Conservation (phyloP, 2,797 vertebrate species). For the Clamator glandarius region DNA sequence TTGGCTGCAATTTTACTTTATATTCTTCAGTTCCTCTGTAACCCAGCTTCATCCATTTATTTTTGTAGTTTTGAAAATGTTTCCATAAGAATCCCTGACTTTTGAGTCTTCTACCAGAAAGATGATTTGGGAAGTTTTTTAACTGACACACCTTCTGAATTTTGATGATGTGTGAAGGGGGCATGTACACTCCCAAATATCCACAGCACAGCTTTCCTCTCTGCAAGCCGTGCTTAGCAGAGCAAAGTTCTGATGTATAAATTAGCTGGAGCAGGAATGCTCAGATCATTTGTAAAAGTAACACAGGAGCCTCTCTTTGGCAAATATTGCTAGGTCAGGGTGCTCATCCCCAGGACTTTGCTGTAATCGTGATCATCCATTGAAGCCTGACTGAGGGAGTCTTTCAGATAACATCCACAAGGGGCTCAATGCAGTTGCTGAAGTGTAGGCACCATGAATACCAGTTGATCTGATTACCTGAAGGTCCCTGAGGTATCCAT, state of each 20-base stretch:
- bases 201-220: background rate
- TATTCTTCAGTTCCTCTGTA: background rate
- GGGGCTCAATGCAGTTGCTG: background rate
- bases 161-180: background rate
- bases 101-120: background rate
- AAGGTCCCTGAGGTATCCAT: background rate
- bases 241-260: fast-evolving
- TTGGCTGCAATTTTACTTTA: background rate
- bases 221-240: background rate
- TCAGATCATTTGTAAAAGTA: background rate
- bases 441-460: background rate
- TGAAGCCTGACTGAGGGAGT: background rate
- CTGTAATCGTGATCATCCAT: background rate
- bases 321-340: background rate
- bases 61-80: background rate
- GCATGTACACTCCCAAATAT: fast-evolving
- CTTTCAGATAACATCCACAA: background rate
- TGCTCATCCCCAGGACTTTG: background rate
- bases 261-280: background rate
- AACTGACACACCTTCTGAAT: background rate
- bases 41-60: background rate
- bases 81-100: background rate
- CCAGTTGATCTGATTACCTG: background rate
- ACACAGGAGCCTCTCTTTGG: background rate
- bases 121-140: background rate